A percentile compares a stretch with the other conserved stretches of the same genome.
Evolutionary conservation across 2,797 vertebrate genomes (phyloP).

Genomic region (Cryptoprocta ferox): DNA sequence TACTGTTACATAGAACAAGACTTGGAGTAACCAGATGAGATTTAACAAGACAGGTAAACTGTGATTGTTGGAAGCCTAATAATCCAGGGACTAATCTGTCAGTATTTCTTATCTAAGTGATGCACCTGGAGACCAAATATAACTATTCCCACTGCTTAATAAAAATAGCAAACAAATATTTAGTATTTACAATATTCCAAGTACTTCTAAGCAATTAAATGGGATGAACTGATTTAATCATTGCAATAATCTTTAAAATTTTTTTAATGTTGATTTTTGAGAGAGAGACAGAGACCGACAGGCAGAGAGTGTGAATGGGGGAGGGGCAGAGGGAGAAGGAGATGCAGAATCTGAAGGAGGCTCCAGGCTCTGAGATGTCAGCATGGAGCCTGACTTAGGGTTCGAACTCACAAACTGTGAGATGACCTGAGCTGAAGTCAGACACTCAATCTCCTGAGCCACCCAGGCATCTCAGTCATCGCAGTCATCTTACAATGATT

Average conservation of each 20-base stretch:
- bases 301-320: no score
- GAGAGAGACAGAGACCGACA: no score
- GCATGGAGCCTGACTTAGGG: no score
- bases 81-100: background rate
- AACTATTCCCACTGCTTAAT: background rate
- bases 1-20: background rate
- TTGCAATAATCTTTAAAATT: no score
- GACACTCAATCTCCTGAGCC: no score
- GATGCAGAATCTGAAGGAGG: no score
- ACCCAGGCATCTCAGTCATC: no score
- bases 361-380: no score
- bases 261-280: no score
- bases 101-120: background rate
- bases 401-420: no score
- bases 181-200: background rate
- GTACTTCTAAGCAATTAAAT: background rate
- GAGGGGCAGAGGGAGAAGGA: no score
- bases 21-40: background rate
- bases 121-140: background rate
- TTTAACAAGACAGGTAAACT: background rate
- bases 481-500: background rate
- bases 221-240: background rate
- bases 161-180: background rate
- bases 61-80: background rate
- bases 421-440: no score